Evolutionary conservation across 35 echinoderm and acorn worm genomes (phyloP).

Genomic region (Hemicentrotus pulcherrimus): DNA sequence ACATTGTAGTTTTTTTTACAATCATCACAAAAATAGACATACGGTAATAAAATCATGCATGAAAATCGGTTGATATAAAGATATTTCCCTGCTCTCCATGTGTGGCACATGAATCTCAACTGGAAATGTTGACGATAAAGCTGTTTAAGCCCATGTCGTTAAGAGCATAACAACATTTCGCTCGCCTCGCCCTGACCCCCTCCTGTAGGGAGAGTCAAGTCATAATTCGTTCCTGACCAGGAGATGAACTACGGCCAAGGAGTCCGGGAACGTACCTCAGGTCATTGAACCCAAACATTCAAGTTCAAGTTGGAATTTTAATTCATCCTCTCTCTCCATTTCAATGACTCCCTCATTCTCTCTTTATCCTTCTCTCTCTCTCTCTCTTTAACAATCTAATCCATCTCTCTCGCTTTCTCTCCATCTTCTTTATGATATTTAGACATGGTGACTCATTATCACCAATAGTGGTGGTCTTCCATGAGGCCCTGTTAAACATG

Average conservation of each 20-base stretch:
- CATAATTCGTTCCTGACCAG: neutral
- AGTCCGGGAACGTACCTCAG: neutral
- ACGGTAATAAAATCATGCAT: neutral
- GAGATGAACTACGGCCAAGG: neutral
- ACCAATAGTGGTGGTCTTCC: too few relatives aligned
- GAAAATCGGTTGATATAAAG: neutral
- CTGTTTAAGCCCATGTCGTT: neutral
- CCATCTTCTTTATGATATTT: too few relatives aligned
- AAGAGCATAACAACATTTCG: neutral
- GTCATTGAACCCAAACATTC: neutral
- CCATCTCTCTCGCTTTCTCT: too few relatives aligned
- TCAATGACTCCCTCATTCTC: neutral
- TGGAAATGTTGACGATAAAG: slow-evolving; percentile 1
- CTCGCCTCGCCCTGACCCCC: neutral
- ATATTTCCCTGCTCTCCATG: neutral
- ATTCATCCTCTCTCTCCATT: neutral
- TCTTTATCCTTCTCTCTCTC: neutral
- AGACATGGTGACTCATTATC: too few relatives aligned
- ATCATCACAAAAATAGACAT: neutral
- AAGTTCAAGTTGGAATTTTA: neutral
- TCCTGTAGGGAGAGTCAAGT: neutral
- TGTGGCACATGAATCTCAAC: neutral
- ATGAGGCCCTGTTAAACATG: too few relatives aligned
- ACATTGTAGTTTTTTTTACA: neutral
- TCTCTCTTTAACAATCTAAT: neutral